Evolutionary conservation across 2,113 vertebrate species (phyloP).

Genomic region (Paralichthys olivaceus): DNA sequence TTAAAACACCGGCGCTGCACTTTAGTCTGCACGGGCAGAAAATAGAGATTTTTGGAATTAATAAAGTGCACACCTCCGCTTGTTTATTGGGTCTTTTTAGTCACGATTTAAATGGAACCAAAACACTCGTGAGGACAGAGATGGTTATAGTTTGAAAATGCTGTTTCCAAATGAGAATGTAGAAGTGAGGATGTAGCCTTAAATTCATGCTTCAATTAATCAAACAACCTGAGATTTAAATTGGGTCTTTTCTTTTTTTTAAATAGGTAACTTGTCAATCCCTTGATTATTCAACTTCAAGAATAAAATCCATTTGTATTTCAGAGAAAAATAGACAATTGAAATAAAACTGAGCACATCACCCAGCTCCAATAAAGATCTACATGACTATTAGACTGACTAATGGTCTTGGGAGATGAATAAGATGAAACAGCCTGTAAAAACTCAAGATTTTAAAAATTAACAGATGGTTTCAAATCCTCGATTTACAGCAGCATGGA

Average conservation of each 20-base stretch:
- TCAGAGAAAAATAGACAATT: constrained; percentile 22
- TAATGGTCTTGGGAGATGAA: constrained; percentile 32
- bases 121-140: not conserved
- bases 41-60: too few relatives aligned
- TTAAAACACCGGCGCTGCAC: too few relatives aligned
- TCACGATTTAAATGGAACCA: not conserved
- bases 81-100: too few relatives aligned
- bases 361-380: constrained; percentile 26
- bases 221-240: constrained; percentile 14
- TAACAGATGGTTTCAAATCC: constrained; percentile 31
- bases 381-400: constrained; percentile 26
- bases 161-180: not conserved
- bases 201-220: not conserved
- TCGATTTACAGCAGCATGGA: constrained; percentile 13
- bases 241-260: not conserved
- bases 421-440: constrained; percentile 31
- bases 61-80: too few relatives aligned
- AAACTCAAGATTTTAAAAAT: constrained; percentile 30
- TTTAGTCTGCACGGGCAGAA: too few relatives aligned
- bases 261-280: constrained; percentile 14
- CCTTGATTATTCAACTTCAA: constrained; percentile 13
- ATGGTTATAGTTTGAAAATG: not conserved
- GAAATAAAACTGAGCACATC: constrained; percentile 15
- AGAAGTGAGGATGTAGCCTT: not conserved
- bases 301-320: constrained; percentile 25